Evolutionary conservation across 2,888 invertebrate genomes (phyloP), one percentile per base, ranked within the genome.

Genomic region (Andrena marginata): DNA sequence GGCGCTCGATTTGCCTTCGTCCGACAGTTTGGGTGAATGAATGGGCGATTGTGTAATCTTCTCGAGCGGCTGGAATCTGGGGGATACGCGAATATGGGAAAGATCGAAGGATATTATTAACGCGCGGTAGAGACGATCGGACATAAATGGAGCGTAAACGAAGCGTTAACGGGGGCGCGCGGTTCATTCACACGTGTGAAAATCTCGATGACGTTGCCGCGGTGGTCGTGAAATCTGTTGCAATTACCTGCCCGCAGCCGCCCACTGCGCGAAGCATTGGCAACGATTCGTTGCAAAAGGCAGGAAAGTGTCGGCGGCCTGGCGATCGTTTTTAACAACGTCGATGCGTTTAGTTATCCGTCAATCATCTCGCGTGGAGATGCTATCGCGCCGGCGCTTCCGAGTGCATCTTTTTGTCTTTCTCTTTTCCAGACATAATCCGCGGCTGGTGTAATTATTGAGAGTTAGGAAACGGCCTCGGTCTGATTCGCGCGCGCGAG

Each of bases 241-340:
- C 82, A 87, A 87, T 82, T 80, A 68, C 48, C 71, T 68, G 75
- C 51, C 75, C 68, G 77, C 42, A 48, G 62, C 80, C 86, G 88
- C 88, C 89, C 88, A 87, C 88, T 77, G 56, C 59, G 79, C 67
- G 81, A 83, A 67, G 31, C 78, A 88, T 85, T 84, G 81, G 87
- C 80, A 88, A 87, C 78, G 59, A 76, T 74, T 77, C 29, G 82
- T 89, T 88, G 87, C 88, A 81, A 88, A 82, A 89, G 49, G 49
- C 82, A 89, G 84, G 85, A 89, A 88, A 83, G 85, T 88, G 89
- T 88, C 74, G 88, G 88, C 89, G 89, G 65, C 29, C 6, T 16
- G 51, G 64, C 29, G 10, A 42, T 59, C 35, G 31, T 63, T 73
- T 63, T 68, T 75, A 76, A 64, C 26, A 65, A 70, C 71, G 35